These are phyloP conservation scores for Loris lydekkerianus DNA, from an alignment of 2,797 vertebrate genomes.

Conservation along the genomic window DNA sequence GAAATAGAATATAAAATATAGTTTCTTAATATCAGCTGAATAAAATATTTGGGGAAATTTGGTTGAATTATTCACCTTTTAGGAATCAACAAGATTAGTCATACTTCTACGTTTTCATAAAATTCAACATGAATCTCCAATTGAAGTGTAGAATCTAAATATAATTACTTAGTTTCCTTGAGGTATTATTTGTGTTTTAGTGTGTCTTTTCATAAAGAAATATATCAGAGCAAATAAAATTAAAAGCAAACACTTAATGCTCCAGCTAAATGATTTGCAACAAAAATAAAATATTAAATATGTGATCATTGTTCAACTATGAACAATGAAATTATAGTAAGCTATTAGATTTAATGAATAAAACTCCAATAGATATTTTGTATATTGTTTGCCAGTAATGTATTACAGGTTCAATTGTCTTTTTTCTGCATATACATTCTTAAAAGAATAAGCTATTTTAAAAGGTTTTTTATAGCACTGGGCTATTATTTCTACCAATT, in stretches of 20 bases:
- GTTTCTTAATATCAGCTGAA: not conserved
- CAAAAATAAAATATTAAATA: not conserved
- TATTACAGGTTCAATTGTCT: not conserved
- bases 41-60: constrained; percentile 1
- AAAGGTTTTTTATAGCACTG: not conserved
- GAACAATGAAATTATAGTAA: not conserved
- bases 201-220: not conserved
- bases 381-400: not conserved
- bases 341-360: not conserved
- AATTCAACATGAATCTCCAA: not conserved
- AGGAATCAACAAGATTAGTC: not conserved
- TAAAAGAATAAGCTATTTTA: constrained; percentile 1
- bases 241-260: not conserved
- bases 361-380: not conserved
- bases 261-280: not conserved
- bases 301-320: not conserved
- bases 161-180: not conserved
- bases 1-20: constrained; percentile 1
- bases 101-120: not conserved
- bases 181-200: not conserved
- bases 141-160: not conserved
- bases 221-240: not conserved
- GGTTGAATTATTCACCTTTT: not conserved
- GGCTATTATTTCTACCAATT: constrained; percentile 21
- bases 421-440: not conserved